Conservation (phyloP, 2,113 vertebrate species). For the Gobiocypris rarus region DNA sequence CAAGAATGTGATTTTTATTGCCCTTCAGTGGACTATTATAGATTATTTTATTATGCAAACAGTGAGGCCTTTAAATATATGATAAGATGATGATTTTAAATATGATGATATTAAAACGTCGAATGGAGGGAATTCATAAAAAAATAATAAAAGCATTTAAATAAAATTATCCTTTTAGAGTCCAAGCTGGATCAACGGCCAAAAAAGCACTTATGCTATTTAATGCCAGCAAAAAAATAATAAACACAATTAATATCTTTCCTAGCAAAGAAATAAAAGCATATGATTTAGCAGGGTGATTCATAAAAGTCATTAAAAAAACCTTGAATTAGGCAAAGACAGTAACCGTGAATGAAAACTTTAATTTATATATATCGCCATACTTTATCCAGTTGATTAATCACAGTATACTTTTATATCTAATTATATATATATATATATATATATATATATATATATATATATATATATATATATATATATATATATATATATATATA, state of each 20-base stretch:
- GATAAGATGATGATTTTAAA: neutral
- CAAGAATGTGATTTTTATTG: constrained; percentile 41
- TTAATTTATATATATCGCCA: no score
- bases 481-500: no score
- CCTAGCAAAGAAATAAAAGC: neutral
- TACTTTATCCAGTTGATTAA: no score
- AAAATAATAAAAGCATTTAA: neutral
- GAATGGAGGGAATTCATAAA: neutral
- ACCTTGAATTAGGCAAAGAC: no score
- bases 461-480: no score
- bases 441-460: no score
- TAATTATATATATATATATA: no score
- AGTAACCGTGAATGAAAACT: no score
- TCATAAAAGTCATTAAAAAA: neutral
- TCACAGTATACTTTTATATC: no score
- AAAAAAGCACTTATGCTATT: neutral
- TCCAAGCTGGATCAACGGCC: neutral
- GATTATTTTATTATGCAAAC: constrained; percentile 12
- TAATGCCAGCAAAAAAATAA: neutral
- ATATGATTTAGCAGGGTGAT: neutral
- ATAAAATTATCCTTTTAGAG: neutral
- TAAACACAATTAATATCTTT: neutral
- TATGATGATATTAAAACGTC: neutral
- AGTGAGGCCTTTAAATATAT: neutral
- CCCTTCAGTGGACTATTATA: constrained; percentile 8